Conservation (phyloP, 1,140 invertebrate genomes). For the Caenorhabditis briggsae region DNA sequence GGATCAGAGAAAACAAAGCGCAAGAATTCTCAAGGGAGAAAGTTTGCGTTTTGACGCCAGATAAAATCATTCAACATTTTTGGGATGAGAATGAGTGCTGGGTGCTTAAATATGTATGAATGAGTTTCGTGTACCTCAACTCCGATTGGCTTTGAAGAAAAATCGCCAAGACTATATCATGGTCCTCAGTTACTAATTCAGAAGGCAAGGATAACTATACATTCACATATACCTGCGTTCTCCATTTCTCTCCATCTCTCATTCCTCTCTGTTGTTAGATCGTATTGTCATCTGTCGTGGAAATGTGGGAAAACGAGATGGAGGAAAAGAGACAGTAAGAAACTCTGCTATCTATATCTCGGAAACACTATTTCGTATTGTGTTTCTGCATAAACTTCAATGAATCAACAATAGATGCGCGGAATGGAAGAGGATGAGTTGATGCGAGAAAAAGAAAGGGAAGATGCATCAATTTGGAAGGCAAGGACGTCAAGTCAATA, state of each 20-base stretch:
- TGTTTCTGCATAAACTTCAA: conserved; percentile 51
- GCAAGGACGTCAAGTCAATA: conserved; percentile 34
- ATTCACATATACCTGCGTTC: background rate
- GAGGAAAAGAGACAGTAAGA: conserved; percentile 49
- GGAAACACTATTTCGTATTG: conserved; percentile 3
- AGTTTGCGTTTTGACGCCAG: conserved; percentile 32
- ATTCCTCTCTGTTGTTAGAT: conserved; percentile 6
- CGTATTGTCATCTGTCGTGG: conserved; percentile 35
- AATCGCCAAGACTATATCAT: background rate
- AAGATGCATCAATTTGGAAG: conserved; percentile 18
- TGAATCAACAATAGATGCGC: conserved; percentile 54
- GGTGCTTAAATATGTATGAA: background rate
- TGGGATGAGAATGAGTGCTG: background rate
- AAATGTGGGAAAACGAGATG: conserved; percentile 50
- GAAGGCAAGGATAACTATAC: conserved; percentile 21
- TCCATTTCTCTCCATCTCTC: conserved; percentile 2
- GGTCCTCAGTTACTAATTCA: conserved; percentile 8
- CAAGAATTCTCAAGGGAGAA: background rate
- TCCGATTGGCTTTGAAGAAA: too few relatives aligned
- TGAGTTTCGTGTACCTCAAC: background rate
- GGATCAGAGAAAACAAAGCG: background rate
- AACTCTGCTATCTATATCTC: conserved; percentile 26
- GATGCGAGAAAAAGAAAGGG: too few relatives aligned
- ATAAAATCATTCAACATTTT: conserved; percentile 41
- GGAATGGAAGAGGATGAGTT: too few relatives aligned